Base-by-base conservation (phyloP, 2,113 vertebrate species). In the Dendropsophus ebraccatus region DNA sequence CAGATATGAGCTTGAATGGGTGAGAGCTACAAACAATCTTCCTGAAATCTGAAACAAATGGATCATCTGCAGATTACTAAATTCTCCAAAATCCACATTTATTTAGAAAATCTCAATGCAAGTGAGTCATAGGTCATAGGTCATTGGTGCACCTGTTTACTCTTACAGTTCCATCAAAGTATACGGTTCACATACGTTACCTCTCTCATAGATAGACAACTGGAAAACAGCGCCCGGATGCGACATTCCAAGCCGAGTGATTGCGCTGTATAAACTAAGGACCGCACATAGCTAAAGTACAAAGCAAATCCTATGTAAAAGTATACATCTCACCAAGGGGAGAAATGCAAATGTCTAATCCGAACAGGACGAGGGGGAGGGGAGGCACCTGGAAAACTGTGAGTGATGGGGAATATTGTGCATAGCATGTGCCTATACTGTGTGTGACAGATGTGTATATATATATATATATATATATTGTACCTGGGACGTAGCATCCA, bases 311-410 rank as follows among this genome's bases (percentile, higher is more conserved):
- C 2, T 23, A 37, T 58, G 52, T 35, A 79, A 58, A 79, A 35
- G 16, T 79, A 28, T 21, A 56, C 52, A 17, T 79, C 52, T 79
- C 76, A 56, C 50, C 76, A 79, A 79, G 32, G 28, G 13, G 28
- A 58, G 75, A 58, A 79, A 23, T 35, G 21, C 32, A 37, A 35
- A 79, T 47, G 21, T 49, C 70, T 25, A 19, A 25, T 25, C 12
- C 10, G 47, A 47, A 49, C n/a, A 74, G 37, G 1, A n/a, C n/a
- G 70, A 47, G 23, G 3, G 35, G 2, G 19, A 11, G 21, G 69
- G 37, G 70, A 12, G 35, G 3, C 5, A 17, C 1, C 5, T 50
- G 50, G 49, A 25, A 8, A 74, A 74, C 5, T 0, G 23, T 74
- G 23, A 5, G 23, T 74, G 23, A 25, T 16, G 23, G 49, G 23